Percentiles rank a stretch among this genome's conserved stretches.
These are phyloP conservation scores for Halictus rubicundus DNA, from an alignment of 1,140 invertebrate genomes.

Conservation along the genomic window DNA sequence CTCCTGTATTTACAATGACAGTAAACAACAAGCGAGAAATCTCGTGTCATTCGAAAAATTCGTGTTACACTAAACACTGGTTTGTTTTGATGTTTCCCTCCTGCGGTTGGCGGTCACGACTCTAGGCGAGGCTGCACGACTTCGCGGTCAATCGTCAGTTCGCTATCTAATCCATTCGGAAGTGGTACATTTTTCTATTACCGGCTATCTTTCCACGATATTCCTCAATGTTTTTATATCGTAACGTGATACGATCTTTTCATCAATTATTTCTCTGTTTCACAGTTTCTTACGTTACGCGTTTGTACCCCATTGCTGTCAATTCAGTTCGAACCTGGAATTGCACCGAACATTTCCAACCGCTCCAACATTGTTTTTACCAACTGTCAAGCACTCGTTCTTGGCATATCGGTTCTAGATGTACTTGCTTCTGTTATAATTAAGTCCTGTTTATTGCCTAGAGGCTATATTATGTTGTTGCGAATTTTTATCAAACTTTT, in stretches of 20 bases:
- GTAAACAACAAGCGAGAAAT: neutral
- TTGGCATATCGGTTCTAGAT: too few relatives aligned
- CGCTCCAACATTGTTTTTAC: too few relatives aligned
- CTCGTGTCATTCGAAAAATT: neutral
- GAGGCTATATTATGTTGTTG: too few relatives aligned
- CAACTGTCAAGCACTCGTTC: too few relatives aligned
- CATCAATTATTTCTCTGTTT: neutral
- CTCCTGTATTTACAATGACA: neutral
- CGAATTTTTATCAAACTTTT: too few relatives aligned
- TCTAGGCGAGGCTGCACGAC: constrained; percentile 6
- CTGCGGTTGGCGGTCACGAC: neutral
- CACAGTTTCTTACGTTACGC: neutral
- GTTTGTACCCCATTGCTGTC: neutral
- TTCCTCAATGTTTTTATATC: neutral
- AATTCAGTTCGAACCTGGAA: too few relatives aligned
- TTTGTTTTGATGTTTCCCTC: constrained; percentile 33
- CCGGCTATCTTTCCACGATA: neutral
- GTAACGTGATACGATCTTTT: neutral
- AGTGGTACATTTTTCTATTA: neutral
- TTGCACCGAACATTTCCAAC: too few relatives aligned
- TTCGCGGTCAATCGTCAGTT: constrained; percentile 17
- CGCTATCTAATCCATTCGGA: constrained; percentile 16
- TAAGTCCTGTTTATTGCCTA: too few relatives aligned
- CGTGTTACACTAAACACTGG: neutral
- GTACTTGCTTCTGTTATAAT: too few relatives aligned